Base-by-base conservation (phyloP, 2,888 invertebrate species). In the Mesorhabditis belari region DNA sequence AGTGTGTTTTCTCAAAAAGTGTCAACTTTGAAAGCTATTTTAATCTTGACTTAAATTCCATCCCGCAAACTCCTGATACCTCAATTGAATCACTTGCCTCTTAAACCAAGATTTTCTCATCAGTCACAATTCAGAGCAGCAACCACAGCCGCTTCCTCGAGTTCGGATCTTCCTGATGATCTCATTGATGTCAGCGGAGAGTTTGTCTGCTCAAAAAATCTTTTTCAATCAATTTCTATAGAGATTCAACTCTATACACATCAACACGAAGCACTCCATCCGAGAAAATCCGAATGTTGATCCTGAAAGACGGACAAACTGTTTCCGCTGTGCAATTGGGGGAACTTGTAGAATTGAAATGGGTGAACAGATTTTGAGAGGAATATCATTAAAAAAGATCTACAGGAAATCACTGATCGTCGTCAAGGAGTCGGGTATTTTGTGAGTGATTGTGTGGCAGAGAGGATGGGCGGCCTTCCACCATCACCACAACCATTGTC, bases 391-490 rank as follows among this genome's bases (percentile, higher is more conserved):
- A 9, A 55, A 25, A 49, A 29, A 29, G 27, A 17, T 17, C 1
- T 35, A 17, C 44, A 35, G 44, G 44, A 35, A 2, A 35, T 70
- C 5, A 63, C 66, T 28, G 61, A 68, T n/a, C 44, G 57, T 6
- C 50, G 58, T 3, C 66, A 61, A 28, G 63, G 65, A 19, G 56
- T 75, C 1, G 78, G 77, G 35, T 80, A 73, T 58, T 76, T 78
- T 50, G 69, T 80, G 53, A 76, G 76, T 50, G 74, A 73, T 19
- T 80, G 80, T 57, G 62, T 71, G 6, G 80, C 80, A 3, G 80
- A 80, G 57, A 44, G 80, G 49, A 65, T 80, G 24, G 80, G 77
- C 12, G 80, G 80, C n/a, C 24, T 63, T 5, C 63, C 70, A 9
- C 78, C 79, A 5, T 65, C 67, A 49, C 77, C 77, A 9, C 72